phyloP scores from a whole-genome alignment of 2,888 invertebrate species.

The Polymixis flavicincta region DNA sequence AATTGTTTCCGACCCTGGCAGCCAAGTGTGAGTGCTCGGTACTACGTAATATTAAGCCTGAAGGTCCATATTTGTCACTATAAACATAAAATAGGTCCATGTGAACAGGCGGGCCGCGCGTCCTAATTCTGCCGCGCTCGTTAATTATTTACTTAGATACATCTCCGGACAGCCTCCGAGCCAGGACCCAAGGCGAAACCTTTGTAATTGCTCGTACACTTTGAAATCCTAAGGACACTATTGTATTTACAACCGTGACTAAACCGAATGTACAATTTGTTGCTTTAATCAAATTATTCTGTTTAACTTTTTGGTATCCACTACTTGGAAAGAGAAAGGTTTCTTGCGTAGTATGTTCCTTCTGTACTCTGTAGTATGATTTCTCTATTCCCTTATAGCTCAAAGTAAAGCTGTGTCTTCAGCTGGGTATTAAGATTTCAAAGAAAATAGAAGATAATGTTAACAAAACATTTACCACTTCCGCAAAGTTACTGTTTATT shows the following conservation, averaged over 20 bases:
- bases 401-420: background rate
- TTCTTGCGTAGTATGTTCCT: background rate
- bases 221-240: slow-evolving; percentile 73
- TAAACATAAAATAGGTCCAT: slow-evolving; percentile 77
- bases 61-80: slow-evolving; percentile 79
- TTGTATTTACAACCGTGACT: slow-evolving; percentile 55
- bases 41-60: slow-evolving; percentile 71
- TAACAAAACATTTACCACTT: slow-evolving; percentile 2
- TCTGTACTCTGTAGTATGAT: background rate
- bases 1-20: slow-evolving; percentile 71
- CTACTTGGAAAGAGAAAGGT: background rate
- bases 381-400: too few relatives aligned
- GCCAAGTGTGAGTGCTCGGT: slow-evolving; percentile 66
- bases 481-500: background rate
- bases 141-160: slow-evolving; percentile 84
- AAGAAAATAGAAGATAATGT: background rate
- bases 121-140: slow-evolving; percentile 80
- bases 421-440: background rate
- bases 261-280: slow-evolving; percentile 30
- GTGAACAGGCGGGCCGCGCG: slow-evolving; percentile 68
- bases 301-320: slow-evolving; percentile 8
- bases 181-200: slow-evolving; percentile 69
- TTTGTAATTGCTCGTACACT: slow-evolving; percentile 80
- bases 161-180: slow-evolving; percentile 73
- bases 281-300: slow-evolving; percentile 36